Conservation (phyloP, 53 echinoderm and acorn worm species). For the Arbacia lixula region DNA sequence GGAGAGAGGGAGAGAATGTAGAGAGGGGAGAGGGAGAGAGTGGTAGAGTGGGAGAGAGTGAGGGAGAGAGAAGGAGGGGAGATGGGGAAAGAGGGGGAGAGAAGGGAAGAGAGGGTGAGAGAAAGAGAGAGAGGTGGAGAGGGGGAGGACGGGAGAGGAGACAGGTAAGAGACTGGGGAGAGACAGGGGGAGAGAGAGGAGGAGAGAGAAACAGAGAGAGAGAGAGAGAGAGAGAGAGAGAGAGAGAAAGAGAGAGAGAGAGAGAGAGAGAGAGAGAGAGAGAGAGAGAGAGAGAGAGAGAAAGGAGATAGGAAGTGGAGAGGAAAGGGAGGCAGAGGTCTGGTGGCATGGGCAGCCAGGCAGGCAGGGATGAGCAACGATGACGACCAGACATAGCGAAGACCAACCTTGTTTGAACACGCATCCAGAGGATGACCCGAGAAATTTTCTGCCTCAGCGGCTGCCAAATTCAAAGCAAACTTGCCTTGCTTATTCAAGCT, state of each 20-base stretch:
- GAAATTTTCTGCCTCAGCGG: slow-evolving; percentile 39
- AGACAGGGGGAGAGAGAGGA: too few relatives aligned
- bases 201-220: too few relatives aligned
- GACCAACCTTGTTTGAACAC: slow-evolving; percentile 46
- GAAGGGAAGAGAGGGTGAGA: too few relatives aligned
- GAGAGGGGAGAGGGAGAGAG: background rate
- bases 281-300: slow-evolving; percentile 17
- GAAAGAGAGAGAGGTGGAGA: background rate
- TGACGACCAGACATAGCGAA: slow-evolving; percentile 39
- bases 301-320: background rate
- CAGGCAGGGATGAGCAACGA: background rate
- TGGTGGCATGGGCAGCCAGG: background rate
- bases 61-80: background rate
- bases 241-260: too few relatives aligned
- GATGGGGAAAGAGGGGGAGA: too few relatives aligned
- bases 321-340: background rate
- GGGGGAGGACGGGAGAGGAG: background rate
- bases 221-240: too few relatives aligned
- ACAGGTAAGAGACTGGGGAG: too few relatives aligned
- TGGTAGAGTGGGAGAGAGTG: background rate
- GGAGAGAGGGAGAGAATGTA: background rate
- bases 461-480: slow-evolving; percentile 46
- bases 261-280: too few relatives aligned
- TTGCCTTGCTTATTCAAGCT: slow-evolving; percentile 54
- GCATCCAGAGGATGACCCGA: slow-evolving; percentile 46